Evolutionary conservation across 2,888 invertebrate species (phyloP).

Genomic region (Monoplex corrugatus): DNA sequence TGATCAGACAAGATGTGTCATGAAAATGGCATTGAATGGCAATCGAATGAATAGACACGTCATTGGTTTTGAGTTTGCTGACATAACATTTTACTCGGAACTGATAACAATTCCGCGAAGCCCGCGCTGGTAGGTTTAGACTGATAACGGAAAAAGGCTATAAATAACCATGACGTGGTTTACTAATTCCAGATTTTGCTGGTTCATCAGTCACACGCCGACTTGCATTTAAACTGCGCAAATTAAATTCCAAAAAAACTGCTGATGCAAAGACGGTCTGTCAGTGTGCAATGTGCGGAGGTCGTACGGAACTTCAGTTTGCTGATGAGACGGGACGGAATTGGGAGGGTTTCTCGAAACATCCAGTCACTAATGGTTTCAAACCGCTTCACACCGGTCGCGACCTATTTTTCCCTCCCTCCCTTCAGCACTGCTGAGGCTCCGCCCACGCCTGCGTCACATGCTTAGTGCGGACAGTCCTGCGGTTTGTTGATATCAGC

Average conservation of each 20-base stretch:
- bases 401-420: not conserved
- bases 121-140: not conserved
- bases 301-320: no score
- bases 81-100: not conserved
- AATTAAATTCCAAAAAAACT: not conserved
- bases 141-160: no score
- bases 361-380: not conserved
- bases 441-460: not conserved
- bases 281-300: no score
- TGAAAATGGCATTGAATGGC: no score
- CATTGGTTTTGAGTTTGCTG: no score
- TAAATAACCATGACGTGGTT: no score
- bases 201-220: not conserved
- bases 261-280: no score
- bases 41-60: no score
- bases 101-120: not conserved
- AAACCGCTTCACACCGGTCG: slow-evolving; percentile 7
- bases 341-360: not conserved
- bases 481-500: not conserved
- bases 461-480: not conserved
- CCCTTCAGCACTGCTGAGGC: not conserved
- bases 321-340: not conserved
- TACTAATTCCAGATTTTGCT: not conserved
- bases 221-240: not conserved
- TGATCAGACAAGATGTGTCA: no score